Percentiles rank a stretch among this genome's conserved stretches.
phyloP scores from a whole-genome alignment of 1,140 invertebrate genomes.

The Episyrphus balteatus region DNA sequence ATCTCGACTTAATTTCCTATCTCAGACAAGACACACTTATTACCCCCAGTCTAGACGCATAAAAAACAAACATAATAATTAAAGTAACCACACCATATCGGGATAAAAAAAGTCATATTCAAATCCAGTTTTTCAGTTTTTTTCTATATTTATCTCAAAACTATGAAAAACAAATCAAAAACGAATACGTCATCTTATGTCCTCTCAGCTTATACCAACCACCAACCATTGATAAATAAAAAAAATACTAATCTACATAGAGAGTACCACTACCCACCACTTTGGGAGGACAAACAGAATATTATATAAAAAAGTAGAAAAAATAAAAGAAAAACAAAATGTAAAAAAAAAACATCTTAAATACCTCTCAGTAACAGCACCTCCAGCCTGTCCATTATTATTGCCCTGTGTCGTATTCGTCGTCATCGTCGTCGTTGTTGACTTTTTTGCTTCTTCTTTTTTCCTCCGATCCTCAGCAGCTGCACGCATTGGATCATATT shows the following conservation, averaged over 20 bases:
- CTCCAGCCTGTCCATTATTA: constrained; percentile 14
- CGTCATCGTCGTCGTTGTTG: background rate
- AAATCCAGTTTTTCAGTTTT: no score
- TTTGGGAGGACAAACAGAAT: background rate
- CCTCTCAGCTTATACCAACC: background rate
- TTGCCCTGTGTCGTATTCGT: constrained; percentile 7
- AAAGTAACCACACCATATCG: no score
- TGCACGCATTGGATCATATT: constrained; percentile 81
- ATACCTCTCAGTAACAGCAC: constrained; percentile 28
- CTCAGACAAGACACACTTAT: no score
- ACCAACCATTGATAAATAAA: background rate
- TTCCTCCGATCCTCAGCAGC: constrained; percentile 66
- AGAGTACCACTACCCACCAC: background rate
- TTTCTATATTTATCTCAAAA: background rate
- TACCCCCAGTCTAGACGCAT: no score
- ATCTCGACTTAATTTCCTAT: no score
- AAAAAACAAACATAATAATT: no score
- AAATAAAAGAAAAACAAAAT: background rate
- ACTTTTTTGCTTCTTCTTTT: constrained; percentile 36
- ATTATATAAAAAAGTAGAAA: background rate
- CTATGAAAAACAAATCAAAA: background rate
- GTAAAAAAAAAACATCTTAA: constrained; percentile 4
- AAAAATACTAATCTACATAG: background rate
- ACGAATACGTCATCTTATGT: no score
- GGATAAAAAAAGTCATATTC: no score